phyloP scores from a whole-genome alignment of 2,797 vertebrate genomes.

The Pempheris klunzingeri region DNA sequence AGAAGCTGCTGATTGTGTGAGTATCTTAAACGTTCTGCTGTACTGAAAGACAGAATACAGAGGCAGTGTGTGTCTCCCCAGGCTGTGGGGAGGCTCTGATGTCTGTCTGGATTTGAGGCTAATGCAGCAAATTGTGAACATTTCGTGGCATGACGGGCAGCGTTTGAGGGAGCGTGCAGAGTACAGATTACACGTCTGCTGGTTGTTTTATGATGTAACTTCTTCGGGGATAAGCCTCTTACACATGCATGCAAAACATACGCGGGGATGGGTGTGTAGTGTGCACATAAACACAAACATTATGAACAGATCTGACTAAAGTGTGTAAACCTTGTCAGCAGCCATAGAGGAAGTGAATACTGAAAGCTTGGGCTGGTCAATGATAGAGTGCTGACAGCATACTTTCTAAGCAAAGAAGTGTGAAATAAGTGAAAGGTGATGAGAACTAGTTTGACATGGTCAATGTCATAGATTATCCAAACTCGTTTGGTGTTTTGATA shows the following conservation, averaged over 20 bases:
- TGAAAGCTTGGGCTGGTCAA: neutral
- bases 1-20: neutral
- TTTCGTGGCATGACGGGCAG: slow-evolving; percentile 18
- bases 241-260: slow-evolving; percentile 34
- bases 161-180: neutral
- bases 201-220: slow-evolving; percentile 60
- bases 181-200: slow-evolving; percentile 52
- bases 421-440: neutral
- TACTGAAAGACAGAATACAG: neutral
- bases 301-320: slow-evolving; percentile 15
- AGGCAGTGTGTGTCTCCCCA: neutral
- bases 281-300: slow-evolving; percentile 18
- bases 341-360: neutral
- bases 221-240: slow-evolving; percentile 64
- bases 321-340: neutral
- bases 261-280: slow-evolving; percentile 16
- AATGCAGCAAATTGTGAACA: slow-evolving; percentile 12
- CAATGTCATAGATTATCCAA: neutral
- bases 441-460: neutral
- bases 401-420: neutral
- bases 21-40: neutral
- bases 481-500: neutral
- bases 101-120: slow-evolving; percentile 22
- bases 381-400: neutral
- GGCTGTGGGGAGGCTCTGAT: neutral